These are phyloP conservation scores for Hydrotaea diabolus DNA, from an alignment of 2,888 invertebrate genomes.

Conservation along the genomic window DNA sequence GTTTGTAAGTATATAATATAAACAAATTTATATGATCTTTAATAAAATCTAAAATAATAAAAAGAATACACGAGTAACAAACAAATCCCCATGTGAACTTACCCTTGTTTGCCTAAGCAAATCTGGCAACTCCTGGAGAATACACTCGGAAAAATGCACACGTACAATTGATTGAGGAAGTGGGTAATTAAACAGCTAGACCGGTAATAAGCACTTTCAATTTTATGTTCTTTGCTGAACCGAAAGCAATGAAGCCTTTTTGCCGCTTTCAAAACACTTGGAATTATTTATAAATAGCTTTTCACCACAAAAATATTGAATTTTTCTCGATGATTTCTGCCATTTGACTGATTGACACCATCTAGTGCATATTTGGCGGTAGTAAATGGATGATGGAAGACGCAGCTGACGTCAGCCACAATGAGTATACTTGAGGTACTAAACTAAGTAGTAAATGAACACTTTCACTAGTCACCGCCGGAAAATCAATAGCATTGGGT, in stretches of 20 bases:
- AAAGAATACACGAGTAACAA: background rate
- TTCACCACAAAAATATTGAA: no score
- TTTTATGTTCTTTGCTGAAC: background rate
- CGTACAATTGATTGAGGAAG: background rate
- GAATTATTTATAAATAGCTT: no score
- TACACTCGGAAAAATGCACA: constrained; percentile 51
- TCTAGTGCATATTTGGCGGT: no score
- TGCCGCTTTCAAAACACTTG: no score
- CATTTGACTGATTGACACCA: no score
- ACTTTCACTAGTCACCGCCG: constrained; percentile 30
- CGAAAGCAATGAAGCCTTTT: no score
- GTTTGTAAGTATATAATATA: constrained; percentile 2
- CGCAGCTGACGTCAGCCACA: constrained; percentile 5
- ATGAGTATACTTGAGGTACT: background rate
- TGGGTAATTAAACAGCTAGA: background rate
- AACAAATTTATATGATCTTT: constrained; percentile 8
- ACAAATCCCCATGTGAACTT: background rate
- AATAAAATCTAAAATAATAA: background rate
- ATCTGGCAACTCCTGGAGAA: constrained; percentile 62
- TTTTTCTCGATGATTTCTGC: no score
- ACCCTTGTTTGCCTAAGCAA: constrained; percentile 67
- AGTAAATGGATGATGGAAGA: no score
- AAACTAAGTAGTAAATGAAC: no score
- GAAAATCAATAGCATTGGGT: background rate
- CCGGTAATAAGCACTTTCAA: background rate